Evolutionary conservation across 2,113 vertebrate genomes (phyloP).

Genomic region (Labeo rohita): DNA sequence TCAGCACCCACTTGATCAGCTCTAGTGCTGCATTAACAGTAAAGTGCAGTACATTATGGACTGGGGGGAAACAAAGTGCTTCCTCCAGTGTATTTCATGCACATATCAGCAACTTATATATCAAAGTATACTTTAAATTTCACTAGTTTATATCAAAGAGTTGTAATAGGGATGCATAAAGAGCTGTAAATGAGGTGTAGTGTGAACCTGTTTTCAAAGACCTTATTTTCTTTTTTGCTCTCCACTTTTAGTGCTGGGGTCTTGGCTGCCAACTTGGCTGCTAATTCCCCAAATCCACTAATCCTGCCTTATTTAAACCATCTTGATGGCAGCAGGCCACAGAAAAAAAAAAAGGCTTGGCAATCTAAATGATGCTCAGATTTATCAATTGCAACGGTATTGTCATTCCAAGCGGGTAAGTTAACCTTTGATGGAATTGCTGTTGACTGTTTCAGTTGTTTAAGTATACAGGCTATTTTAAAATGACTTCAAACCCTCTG

Average conservation of each 20-base stretch:
- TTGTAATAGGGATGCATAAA: conserved; percentile 15
- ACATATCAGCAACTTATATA: neutral
- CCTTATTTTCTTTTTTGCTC: conserved; percentile 48
- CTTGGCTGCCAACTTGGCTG: conserved; percentile 71
- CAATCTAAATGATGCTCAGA: conserved; percentile 66
- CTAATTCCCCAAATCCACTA: conserved; percentile 79
- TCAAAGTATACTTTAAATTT: conserved; percentile 1
- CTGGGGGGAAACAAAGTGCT: neutral
- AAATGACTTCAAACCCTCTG: neutral
- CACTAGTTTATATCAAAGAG: neutral
- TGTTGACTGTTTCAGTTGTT: conserved; percentile 6
- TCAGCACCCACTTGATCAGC: conserved; percentile 10
- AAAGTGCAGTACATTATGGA: neutral
- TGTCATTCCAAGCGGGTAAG: conserved; percentile 27
- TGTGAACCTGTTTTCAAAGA: conserved; percentile 70
- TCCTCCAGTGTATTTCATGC: conserved; percentile 2
- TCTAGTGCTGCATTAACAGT: neutral
- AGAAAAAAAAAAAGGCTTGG: conserved; percentile 72
- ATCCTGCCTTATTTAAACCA: conserved; percentile 76
- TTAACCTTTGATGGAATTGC: conserved; percentile 26
- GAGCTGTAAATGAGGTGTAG: conserved; percentile 57
- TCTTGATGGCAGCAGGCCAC: conserved; percentile 70
- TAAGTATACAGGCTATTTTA: conserved; percentile 18
- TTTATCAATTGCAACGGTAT: conserved; percentile 46
- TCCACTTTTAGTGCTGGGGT: conserved; percentile 71